Percentiles rank a stretch among this genome's conserved stretches.
Evolutionary conservation across 2,797 vertebrate species (phyloP).

Genomic region (Sebastes flavidus): DNA sequence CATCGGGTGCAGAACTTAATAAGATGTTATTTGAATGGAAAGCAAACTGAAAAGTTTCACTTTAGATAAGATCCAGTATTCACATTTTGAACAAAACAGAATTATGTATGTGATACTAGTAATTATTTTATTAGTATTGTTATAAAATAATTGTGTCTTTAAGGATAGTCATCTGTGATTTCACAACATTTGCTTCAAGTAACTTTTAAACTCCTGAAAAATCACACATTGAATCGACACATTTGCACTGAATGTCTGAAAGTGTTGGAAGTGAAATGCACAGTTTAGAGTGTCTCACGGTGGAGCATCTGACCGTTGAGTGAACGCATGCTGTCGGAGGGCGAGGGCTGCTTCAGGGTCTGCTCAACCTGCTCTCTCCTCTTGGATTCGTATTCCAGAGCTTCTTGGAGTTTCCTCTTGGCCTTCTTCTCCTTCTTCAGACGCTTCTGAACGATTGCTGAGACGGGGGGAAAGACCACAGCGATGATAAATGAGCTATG

Average conservation of each 20-base stretch:
- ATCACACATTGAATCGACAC: not conserved
- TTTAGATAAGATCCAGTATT: not conserved
- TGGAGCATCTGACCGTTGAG: conserved; percentile 91
- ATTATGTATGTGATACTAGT: not conserved
- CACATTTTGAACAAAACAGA: not conserved
- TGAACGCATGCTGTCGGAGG: conserved; percentile 94
- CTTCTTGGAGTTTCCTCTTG: conserved; percentile 99
- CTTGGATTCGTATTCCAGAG: conserved; percentile 98
- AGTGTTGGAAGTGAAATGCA: not conserved
- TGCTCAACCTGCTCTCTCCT: conserved; percentile 96
- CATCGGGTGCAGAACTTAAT: not conserved
- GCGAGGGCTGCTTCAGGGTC: conserved; percentile 94
- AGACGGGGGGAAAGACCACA: not conserved
- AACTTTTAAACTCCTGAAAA: not conserved
- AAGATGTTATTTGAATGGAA: not conserved
- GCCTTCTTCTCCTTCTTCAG: conserved; percentile 99
- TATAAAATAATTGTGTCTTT: not conserved
- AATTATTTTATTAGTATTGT: not conserved
- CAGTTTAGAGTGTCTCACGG: conserved; percentile 18
- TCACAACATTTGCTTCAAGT: not conserved
- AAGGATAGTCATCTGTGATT: not conserved
- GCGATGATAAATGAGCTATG: conserved; percentile 16
- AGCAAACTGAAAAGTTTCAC: not conserved
- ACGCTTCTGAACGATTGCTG: conserved; percentile 98
- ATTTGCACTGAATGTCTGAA: not conserved